A percentile compares a stretch with the other conserved stretches of the same genome.
phyloP scores from a whole-genome alignment of 2,113 vertebrate species.

The Xerus inauris region DNA sequence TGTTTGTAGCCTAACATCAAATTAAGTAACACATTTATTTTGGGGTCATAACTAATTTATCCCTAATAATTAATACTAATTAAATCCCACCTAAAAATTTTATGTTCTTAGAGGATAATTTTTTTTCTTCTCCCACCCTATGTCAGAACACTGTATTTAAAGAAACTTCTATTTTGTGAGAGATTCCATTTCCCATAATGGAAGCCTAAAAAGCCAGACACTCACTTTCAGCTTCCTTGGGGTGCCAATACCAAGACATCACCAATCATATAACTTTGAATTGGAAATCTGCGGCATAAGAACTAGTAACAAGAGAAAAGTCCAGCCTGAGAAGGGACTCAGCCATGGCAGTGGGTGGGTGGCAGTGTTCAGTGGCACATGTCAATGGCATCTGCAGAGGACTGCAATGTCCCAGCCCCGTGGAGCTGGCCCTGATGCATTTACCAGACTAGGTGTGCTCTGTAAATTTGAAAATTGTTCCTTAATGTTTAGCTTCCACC shows the following conservation, averaged over 20 bases:
- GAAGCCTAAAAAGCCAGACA: neutral
- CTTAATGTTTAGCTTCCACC: neutral
- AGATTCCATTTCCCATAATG: neutral
- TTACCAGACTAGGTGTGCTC: neutral
- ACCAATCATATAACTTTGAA: neutral
- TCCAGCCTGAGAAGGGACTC: neutral
- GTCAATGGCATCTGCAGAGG: rapidly evolving
- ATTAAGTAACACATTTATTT: neutral
- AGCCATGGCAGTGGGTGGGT: neutral
- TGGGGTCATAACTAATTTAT: neutral
- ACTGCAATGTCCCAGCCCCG: rapidly evolving
- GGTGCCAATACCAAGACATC: neutral
- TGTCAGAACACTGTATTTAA: neutral
- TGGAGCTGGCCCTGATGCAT: neutral
- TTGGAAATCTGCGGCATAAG: neutral
- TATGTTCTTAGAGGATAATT: neutral
- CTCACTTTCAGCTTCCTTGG: neutral
- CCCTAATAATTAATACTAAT: neutral
- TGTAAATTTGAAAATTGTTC: neutral
- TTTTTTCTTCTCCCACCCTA: neutral
- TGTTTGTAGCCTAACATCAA: neutral
- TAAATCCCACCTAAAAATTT: neutral
- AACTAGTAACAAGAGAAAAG: neutral
- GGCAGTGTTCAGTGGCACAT: neutral
- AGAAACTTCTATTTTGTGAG: neutral